These are phyloP conservation scores for Corbicula japonica DNA, from an alignment of 2,888 invertebrate genomes.

Conservation along the genomic window DNA sequence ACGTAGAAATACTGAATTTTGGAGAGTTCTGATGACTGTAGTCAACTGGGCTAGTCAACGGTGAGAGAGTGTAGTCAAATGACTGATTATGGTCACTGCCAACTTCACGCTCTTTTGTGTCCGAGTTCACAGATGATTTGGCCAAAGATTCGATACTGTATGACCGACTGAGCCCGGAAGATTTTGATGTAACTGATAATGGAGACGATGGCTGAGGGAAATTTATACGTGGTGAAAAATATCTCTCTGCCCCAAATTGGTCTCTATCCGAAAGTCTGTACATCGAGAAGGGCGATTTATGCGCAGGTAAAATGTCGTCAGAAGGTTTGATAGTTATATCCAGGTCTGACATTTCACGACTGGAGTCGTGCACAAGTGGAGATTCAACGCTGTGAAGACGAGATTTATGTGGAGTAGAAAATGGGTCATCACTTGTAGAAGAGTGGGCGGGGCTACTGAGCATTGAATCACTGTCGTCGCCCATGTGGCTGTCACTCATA, in stretches of 20 bases:
- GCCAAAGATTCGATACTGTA: slow-evolving; percentile 66
- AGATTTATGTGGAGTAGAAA: slow-evolving; percentile 71
- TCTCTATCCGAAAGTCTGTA: slow-evolving; percentile 20
- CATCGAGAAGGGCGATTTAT: slow-evolving; percentile 45
- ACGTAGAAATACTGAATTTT: slow-evolving; percentile 54
- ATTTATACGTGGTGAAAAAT: slow-evolving; percentile 38
- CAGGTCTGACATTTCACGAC: slow-evolving; percentile 39
- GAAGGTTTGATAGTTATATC: slow-evolving; percentile 39
- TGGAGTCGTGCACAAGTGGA: slow-evolving; percentile 55
- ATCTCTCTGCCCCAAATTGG: slow-evolving; percentile 19
- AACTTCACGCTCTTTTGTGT: slow-evolving; percentile 30
- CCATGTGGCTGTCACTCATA: slow-evolving; percentile 71
- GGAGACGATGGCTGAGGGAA: slow-evolving; percentile 48
- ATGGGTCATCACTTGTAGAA: slow-evolving; percentile 70
- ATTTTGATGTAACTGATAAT: slow-evolving; percentile 41
- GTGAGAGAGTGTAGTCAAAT: slow-evolving; percentile 54
- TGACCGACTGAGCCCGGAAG: slow-evolving; percentile 50
- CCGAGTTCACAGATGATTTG: slow-evolving; percentile 59
- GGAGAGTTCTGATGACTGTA: slow-evolving; percentile 49
- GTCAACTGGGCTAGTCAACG: slow-evolving; percentile 57
- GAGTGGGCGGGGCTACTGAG: slow-evolving; percentile 75
- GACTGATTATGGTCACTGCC: slow-evolving; percentile 33
- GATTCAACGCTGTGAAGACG: slow-evolving; percentile 49
- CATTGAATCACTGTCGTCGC: slow-evolving; percentile 78
- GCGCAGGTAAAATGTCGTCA: slow-evolving; percentile 28